Evolutionary conservation across 2,797 vertebrate species (phyloP), one percentile per base, ranked within the genome.

Genomic region (Aselliscus stoliczkanus): DNA sequence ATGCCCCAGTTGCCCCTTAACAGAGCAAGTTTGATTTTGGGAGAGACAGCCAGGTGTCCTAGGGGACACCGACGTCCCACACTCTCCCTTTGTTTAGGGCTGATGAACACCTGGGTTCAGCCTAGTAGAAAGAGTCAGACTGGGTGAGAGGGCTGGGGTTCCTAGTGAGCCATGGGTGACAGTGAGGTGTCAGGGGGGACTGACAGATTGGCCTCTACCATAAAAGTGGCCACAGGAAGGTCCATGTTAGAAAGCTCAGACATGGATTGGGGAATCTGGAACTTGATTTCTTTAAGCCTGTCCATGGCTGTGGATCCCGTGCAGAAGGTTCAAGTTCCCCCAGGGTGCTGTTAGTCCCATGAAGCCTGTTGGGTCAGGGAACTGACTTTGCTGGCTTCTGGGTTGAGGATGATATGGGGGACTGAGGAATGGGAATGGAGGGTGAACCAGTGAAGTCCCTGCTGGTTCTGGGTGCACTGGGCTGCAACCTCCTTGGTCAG

Each of bases 141-240:
- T 31, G 39, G 25, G 13, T 37, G 1, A 14, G 23, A 34, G 9
- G 27, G 10, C 14, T 34, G 39, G 17, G 0, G 2, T 76, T 73
- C 14, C 3, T 27, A 23, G 64, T 18, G 69, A 89, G 34, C 34
- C 42, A 11, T 14, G 21, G 37, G 4, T 75, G 25, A 15, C 4
- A 10, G 1, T 4, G 58, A 84, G 20, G 4, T 60, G n/a, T 29
- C 56, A 86, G 37, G 58, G 25, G 52, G 23, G 31, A 52, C 27
- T 0, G 2, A 15, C 15, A 14, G 21, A 67, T 6, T 5, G 7
- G 52, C 73, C 50, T 83, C 6, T 37, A 2, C 1, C 1, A 0
- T n/a, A 2, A n/a, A 88, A 39, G 23, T 12, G 25, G 37, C 60
- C 52, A 7, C 50, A 39, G 52, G 50, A 39, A 83, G 64, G 12